Evolutionary conservation across 2,888 invertebrate species (phyloP).

Genomic region (Carabus problematicus): DNA sequence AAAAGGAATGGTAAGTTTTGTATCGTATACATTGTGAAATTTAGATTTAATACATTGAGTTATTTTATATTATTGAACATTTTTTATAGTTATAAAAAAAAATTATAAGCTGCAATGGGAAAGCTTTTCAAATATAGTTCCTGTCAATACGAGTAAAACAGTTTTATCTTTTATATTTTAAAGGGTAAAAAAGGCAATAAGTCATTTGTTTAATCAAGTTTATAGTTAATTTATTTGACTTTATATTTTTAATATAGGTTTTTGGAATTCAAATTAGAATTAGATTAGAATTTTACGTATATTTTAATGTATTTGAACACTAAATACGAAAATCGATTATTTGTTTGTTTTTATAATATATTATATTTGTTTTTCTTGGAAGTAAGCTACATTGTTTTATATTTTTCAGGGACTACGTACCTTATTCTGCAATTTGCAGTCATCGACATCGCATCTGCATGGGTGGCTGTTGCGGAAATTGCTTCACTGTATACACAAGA

Average conservation of each 20-base stretch:
- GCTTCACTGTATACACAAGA: constrained; percentile 62
- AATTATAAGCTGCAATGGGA: too few species aligned
- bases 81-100: too few species aligned
- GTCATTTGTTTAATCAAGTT: neutral
- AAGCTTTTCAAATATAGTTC: neutral
- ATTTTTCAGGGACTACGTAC: constrained; percentile 33
- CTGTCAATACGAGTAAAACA: neutral
- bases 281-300: too few species aligned
- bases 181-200: neutral
- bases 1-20: constrained; percentile 29
- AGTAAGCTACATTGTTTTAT: constrained; percentile 4
- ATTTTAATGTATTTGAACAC: neutral
- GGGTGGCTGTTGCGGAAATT: constrained; percentile 62
- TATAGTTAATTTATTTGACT: too few species aligned
- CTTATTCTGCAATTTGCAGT: constrained; percentile 64
- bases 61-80: too few species aligned
- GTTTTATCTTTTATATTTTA: neutral
- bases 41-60: too few species aligned
- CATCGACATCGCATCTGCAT: constrained; percentile 62
- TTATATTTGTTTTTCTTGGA: neutral
- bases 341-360: neutral
- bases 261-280: too few species aligned
- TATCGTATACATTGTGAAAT: too few species aligned
- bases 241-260: too few species aligned
- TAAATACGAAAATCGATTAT: neutral